Evolutionary conservation across 1,140 invertebrate species (phyloP).

Genomic region (Spodoptera litura): DNA sequence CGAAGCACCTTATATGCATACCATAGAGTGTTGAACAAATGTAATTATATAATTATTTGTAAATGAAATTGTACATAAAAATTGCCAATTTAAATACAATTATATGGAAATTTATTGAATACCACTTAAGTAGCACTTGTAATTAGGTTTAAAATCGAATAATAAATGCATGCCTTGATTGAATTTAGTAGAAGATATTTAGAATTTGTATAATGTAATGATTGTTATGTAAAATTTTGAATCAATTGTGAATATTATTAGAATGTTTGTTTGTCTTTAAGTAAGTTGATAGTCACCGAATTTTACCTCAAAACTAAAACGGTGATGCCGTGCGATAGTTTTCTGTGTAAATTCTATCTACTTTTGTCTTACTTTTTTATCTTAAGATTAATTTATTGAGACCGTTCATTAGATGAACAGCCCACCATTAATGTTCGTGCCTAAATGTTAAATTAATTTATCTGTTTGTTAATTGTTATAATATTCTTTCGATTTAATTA

Average conservation of each 20-base stretch:
- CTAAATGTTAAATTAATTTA: conserved; percentile 40
- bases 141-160: conserved; percentile 9
- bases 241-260: not conserved
- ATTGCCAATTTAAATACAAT: not conserved
- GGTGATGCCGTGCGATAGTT: not conserved
- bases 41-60: conserved; percentile 14
- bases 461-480: conserved; percentile 34
- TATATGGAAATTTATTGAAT: not conserved
- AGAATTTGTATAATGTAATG: not conserved
- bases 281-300: conserved; percentile 60
- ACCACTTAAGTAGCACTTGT: not conserved
- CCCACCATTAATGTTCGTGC: conserved; percentile 44
- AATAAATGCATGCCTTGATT: not conserved
- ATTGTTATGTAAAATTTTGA: not conserved
- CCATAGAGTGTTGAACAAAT: conserved; percentile 71
- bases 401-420: not conserved
- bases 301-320: conserved; percentile 60
- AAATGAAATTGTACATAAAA: conserved; percentile 40
- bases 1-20: conserved; percentile 74
- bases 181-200: not conserved
- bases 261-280: conserved; percentile 42
- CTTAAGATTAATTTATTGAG: conserved; percentile 22
- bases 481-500: conserved; percentile 30
- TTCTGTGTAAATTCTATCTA: not conserved
- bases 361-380: conserved; percentile 13